Evolutionary conservation across 2,113 vertebrate species (phyloP).

Genomic region (Bubalus kerabau): DNA sequence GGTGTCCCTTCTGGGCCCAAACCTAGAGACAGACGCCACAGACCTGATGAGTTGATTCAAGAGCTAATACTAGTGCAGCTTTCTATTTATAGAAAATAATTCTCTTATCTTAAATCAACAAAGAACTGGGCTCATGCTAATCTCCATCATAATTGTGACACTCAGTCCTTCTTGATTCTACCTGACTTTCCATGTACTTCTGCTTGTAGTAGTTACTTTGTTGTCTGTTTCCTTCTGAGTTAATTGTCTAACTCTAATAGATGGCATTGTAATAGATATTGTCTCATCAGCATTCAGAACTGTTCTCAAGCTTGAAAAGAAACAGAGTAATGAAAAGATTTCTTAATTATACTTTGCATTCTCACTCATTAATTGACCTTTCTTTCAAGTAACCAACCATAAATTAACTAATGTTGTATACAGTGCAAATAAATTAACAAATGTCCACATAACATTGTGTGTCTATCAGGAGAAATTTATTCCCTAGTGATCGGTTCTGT

Average conservation of each 20-base stretch:
- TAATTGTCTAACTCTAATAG: constrained; percentile 50
- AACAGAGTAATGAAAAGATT: constrained; percentile 42
- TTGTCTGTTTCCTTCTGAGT: constrained; percentile 19
- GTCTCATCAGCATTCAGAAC: constrained; percentile 53
- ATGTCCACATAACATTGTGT: neutral
- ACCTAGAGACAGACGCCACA: neutral
- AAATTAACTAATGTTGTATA: constrained; percentile 30
- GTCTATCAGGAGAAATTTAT: constrained; percentile 19
- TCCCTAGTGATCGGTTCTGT: constrained; percentile 19
- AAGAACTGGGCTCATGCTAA: neutral
- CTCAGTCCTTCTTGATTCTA: neutral
- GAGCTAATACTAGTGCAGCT: neutral
- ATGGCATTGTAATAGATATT: constrained; percentile 42
- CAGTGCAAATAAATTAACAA: constrained; percentile 42
- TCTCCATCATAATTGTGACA: neutral
- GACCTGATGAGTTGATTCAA: neutral
- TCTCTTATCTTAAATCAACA: neutral
- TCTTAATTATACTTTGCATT: constrained; percentile 44
- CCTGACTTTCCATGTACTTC: neutral
- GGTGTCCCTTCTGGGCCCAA: fast-evolving
- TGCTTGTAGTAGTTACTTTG: neutral
- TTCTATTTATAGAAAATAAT: neutral
- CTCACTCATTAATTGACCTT: constrained; percentile 55
- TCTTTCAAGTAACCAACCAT: constrained; percentile 50
- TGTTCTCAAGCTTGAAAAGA: constrained; percentile 32